phyloP scores from a whole-genome alignment of 2,797 vertebrate genomes.

The Cossypha dichroa region DNA sequence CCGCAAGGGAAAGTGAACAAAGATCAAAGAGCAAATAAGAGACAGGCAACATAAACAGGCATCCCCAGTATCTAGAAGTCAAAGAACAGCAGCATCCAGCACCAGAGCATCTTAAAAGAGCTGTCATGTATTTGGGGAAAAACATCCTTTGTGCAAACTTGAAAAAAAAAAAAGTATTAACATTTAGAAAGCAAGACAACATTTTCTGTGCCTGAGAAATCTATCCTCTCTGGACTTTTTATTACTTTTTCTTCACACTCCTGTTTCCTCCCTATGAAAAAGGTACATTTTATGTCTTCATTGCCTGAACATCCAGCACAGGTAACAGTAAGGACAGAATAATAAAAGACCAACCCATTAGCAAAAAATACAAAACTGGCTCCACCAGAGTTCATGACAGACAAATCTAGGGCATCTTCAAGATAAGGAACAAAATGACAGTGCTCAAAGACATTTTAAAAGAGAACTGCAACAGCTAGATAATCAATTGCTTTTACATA shows the following conservation, averaged over 20 bases:
- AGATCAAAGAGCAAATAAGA: slow-evolving; percentile 43
- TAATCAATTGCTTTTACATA: background rate
- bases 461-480: background rate
- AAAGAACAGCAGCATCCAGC: background rate
- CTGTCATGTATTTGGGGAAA: background rate
- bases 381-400: background rate
- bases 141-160: background rate
- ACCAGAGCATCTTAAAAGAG: background rate
- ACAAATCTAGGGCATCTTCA: slow-evolving; percentile 10
- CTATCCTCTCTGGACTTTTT: background rate
- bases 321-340: background rate
- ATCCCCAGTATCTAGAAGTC: background rate
- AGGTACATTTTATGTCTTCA: background rate
- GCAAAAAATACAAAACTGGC: background rate
- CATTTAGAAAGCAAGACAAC: background rate
- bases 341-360: background rate
- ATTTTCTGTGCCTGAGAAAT: background rate
- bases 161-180: background rate
- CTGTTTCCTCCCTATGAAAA: background rate
- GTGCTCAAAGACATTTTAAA: background rate
- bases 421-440: background rate
- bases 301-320: background rate
- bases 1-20: background rate
- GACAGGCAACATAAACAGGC: slow-evolving; percentile 5
- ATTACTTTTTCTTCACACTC: background rate